Percentiles rank a stretch among this genome's conserved stretches.
Evolutionary conservation across 2,797 vertebrate species (phyloP).

Genomic region (Gymnothorax reevesii): DNA sequence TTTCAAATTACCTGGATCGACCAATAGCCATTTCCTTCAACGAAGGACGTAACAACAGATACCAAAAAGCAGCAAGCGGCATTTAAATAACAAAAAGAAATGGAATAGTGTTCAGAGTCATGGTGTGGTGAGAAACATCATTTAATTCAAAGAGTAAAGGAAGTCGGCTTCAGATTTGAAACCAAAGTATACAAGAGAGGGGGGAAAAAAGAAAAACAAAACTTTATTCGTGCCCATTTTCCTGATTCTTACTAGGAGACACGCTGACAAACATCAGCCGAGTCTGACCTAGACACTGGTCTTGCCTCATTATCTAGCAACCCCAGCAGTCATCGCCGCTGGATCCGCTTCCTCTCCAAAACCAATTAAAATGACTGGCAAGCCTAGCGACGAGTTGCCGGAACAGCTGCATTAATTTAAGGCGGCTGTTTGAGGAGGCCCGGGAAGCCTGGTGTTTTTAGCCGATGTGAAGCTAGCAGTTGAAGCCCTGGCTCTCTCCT

Average conservation of each 20-base stretch:
- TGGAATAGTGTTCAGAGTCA: background rate
- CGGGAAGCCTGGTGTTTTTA: background rate
- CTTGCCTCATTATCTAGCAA: constrained; percentile 53
- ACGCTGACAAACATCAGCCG: constrained; percentile 43
- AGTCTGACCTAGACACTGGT: constrained; percentile 43
- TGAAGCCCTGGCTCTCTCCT: background rate
- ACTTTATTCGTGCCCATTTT: constrained; percentile 26
- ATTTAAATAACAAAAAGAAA: background rate
- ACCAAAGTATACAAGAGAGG: background rate
- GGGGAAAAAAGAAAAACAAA: constrained; percentile 25
- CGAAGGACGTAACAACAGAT: background rate
- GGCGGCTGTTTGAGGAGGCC: constrained; percentile 16
- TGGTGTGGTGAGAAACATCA: background rate
- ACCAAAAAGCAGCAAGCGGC: background rate
- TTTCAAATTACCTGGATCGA: background rate
- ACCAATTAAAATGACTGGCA: constrained; percentile 63
- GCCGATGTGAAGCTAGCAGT: background rate
- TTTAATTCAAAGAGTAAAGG: constrained; percentile 30
- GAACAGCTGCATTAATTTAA: constrained; percentile 37
- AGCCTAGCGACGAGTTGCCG: constrained; percentile 38
- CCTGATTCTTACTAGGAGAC: constrained; percentile 42
- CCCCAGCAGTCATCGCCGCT: constrained; percentile 30
- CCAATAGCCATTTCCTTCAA: background rate
- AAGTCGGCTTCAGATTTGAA: constrained; percentile 30
- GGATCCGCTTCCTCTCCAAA: constrained; percentile 32